Percentiles rank a stretch among this genome's conserved stretches.
These are phyloP conservation scores for Orestias chungarensis DNA, from an alignment of 2,797 vertebrate species.

Conservation along the genomic window DNA sequence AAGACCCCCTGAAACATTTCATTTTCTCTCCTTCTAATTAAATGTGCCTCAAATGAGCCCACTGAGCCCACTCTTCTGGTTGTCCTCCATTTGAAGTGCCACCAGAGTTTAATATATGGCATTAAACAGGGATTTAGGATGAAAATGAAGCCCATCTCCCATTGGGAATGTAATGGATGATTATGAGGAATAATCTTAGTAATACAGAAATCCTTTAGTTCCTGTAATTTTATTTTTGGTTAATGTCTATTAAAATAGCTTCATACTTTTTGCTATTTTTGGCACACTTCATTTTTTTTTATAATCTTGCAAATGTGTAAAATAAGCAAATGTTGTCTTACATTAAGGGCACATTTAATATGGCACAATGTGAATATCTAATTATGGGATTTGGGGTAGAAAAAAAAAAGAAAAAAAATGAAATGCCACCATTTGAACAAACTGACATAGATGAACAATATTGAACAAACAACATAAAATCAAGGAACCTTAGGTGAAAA, in stretches of 20 bases:
- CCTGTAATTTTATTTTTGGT: slow-evolving; percentile 71
- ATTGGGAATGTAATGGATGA: slow-evolving; percentile 82
- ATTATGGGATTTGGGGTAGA: not conserved
- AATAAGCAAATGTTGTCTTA: not conserved
- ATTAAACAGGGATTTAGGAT: slow-evolving; percentile 79
- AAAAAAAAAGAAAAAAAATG: too few species aligned
- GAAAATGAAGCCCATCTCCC: slow-evolving; percentile 80
- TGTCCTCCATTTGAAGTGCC: slow-evolving; percentile 71
- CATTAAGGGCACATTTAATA: not conserved
- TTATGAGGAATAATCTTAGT: slow-evolving; percentile 80
- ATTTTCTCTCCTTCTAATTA: slow-evolving; percentile 81
- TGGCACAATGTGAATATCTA: not conserved
- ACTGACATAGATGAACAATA: not conserved
- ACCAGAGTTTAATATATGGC: slow-evolving; percentile 81
- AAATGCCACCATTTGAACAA: not conserved
- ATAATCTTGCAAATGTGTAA: slow-evolving; percentile 51
- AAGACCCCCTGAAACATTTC: slow-evolving; percentile 78
- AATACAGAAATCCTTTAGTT: slow-evolving; percentile 77
- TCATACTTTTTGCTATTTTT: slow-evolving; percentile 56
- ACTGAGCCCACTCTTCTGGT: slow-evolving; percentile 75
- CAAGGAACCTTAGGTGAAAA: slow-evolving; percentile 54
- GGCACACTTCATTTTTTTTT: slow-evolving; percentile 36
- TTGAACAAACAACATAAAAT: slow-evolving; percentile 8
- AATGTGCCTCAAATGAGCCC: slow-evolving; percentile 81
- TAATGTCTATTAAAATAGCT: slow-evolving; percentile 67